Percentiles rank a stretch among this genome's conserved stretches.
Evolutionary conservation across 2,113 vertebrate species (phyloP).

Genomic region (Gopherus evgoodei): DNA sequence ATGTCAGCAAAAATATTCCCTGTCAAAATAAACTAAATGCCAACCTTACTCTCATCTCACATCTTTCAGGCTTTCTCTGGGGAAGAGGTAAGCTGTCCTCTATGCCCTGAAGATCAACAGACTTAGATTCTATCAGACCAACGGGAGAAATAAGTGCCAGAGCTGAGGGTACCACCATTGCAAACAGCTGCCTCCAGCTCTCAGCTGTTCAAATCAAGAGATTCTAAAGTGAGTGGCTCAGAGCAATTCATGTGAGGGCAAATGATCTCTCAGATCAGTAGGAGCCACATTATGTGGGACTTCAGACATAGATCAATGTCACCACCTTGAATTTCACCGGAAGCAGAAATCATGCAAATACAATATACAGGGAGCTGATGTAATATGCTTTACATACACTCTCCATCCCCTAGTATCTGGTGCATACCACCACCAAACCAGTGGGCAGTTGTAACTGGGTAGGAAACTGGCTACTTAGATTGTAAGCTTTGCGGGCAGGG

Average conservation of each 20-base stretch:
- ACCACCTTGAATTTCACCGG: accelerated
- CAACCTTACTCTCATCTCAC: not conserved
- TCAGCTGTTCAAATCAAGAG: accelerated
- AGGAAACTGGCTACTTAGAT: not conserved
- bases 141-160: not conserved
- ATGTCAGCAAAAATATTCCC: not conserved
- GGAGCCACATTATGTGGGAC: not conserved
- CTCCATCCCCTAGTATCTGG: not conserved
- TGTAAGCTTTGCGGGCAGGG: not conserved
- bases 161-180: accelerated
- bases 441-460: not conserved
- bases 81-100: not conserved
- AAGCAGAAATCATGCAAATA: not conserved
- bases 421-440: not conserved
- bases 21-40: conserved; percentile 5
- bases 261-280: not conserved
- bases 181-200: not conserved
- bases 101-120: not conserved
- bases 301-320: not conserved
- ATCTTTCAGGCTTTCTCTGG: not conserved
- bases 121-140: not conserved
- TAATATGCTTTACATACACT: not conserved
- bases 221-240: accelerated
- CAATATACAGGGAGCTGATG: not conserved
- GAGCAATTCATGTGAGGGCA: not conserved